Evolutionary conservation across 2,113 vertebrate genomes (phyloP).

Genomic region (Ahaetulla prasina): DNA sequence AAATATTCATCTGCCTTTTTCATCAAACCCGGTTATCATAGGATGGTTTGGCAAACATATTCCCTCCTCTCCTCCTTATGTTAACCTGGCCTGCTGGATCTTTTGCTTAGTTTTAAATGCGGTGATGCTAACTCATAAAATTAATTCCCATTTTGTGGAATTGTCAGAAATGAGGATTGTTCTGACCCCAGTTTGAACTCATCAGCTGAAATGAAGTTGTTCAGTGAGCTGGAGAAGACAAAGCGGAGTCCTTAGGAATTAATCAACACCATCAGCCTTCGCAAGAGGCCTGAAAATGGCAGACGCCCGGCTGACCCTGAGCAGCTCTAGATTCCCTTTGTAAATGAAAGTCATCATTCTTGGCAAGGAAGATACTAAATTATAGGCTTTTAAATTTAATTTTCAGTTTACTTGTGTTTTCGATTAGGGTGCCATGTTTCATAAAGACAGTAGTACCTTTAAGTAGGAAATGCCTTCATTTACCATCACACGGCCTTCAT

Average conservation of each 20-base stretch:
- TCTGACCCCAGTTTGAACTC: slow-evolving; percentile 97
- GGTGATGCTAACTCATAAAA: slow-evolving; percentile 80
- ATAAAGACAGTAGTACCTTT: slow-evolving; percentile 75
- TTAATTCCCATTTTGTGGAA: slow-evolving; percentile 88
- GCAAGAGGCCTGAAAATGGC: slow-evolving; percentile 71
- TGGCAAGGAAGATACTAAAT: slow-evolving; percentile 82
- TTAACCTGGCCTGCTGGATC: slow-evolving; percentile 51
- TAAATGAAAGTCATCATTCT: slow-evolving; percentile 84
- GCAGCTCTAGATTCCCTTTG: slow-evolving; percentile 59
- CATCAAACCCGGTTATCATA: slow-evolving; percentile 29
- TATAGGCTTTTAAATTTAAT: slow-evolving; percentile 86
- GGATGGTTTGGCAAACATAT: neutral
- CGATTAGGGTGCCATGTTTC: slow-evolving; percentile 81
- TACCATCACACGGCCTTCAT: slow-evolving; percentile 25
- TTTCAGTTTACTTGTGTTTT: slow-evolving; percentile 83
- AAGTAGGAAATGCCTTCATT: slow-evolving; percentile 62
- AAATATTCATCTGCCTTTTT: slow-evolving; percentile 33
- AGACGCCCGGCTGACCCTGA: slow-evolving; percentile 82
- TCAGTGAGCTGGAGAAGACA: slow-evolving; percentile 99
- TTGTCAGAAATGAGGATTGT: slow-evolving; percentile 94
- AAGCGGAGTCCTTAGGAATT: slow-evolving; percentile 87
- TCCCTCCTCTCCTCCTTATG: slow-evolving; percentile 37
- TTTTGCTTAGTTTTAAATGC: slow-evolving; percentile 65
- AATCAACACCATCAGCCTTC: slow-evolving; percentile 85
- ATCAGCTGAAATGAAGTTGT: slow-evolving; percentile 99